A percentile compares a stretch with the other conserved stretches of the same genome.
Conservation (phyloP, 2,888 invertebrate genomes). For the Elmis aenea region DNA sequence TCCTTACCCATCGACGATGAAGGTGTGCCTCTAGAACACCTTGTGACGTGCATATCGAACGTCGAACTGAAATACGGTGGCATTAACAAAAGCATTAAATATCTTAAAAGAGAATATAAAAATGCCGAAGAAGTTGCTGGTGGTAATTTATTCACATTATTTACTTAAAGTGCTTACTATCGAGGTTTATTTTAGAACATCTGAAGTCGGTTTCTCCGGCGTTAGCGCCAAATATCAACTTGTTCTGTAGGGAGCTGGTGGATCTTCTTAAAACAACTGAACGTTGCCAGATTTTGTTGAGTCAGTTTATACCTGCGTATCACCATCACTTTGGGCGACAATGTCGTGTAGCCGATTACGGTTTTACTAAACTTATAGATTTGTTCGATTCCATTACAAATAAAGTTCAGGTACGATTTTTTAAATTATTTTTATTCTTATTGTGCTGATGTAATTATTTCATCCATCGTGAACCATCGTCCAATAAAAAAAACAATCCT, state of each 20-base stretch:
- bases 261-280: conserved; percentile 79
- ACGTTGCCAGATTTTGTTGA: conserved; percentile 75
- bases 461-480: too few species aligned
- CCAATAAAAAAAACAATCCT: too few species aligned
- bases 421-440: neutral
- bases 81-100: conserved; percentile 40
- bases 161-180: conserved; percentile 15
- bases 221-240: conserved; percentile 65
- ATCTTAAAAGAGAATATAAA: conserved; percentile 33
- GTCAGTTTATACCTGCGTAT: conserved; percentile 89
- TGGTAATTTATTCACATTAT: conserved; percentile 2
- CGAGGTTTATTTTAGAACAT: conserved; percentile 26
- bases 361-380: conserved; percentile 90
- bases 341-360: conserved; percentile 93
- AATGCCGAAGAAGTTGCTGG: conserved; percentile 27
- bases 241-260: conserved; percentile 82
- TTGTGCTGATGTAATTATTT: neutral
- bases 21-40: conserved; percentile 85
- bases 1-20: conserved; percentile 56
- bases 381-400: conserved; percentile 83
- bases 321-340: conserved; percentile 96
- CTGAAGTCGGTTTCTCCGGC: conserved; percentile 59
- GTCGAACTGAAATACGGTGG: conserved; percentile 51
- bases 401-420: conserved; percentile 67
- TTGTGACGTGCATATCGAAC: conserved; percentile 78